These are phyloP conservation scores for Brachyistius frenatus DNA, from an alignment of 2,113 vertebrate species.

Conservation along the genomic window DNA sequence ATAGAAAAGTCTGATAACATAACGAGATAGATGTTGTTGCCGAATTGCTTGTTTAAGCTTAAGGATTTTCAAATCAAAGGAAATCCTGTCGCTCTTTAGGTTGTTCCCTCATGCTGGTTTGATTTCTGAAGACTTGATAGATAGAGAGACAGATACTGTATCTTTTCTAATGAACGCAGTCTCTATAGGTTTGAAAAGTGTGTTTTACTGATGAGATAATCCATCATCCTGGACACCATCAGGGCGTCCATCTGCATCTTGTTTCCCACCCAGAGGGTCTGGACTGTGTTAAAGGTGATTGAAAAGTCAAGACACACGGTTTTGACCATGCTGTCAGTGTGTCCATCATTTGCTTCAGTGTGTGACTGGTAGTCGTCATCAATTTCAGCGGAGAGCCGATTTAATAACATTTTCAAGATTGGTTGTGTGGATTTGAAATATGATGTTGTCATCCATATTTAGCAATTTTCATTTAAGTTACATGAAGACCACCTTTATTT, in stretches of 20 bases:
- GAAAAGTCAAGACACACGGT: slow-evolving; percentile 44
- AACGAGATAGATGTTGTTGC: neutral
- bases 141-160: neutral
- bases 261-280: slow-evolving; percentile 38
- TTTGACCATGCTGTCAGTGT: neutral
- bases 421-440: neutral
- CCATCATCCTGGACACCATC: slow-evolving; percentile 32
- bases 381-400: neutral
- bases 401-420: neutral
- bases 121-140: neutral
- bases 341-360: slow-evolving; percentile 59
- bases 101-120: neutral
- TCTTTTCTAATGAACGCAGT: neutral
- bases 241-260: slow-evolving; percentile 50
- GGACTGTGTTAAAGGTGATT: slow-evolving; percentile 46
- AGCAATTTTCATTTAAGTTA: too few relatives aligned
- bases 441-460: too few relatives aligned
- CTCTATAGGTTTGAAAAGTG: slow-evolving; percentile 5
- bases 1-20: slow-evolving; percentile 42
- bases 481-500: too few relatives aligned
- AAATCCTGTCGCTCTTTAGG: too few relatives aligned
- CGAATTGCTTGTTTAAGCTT: neutral
- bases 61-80: too few relatives aligned
- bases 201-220: slow-evolving; percentile 34
- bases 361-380: slow-evolving; percentile 41